Evolutionary conservation across 1,140 invertebrate genomes (phyloP), one percentile per base, ranked within the genome.

Genomic region (Cecropterus lyciades): DNA sequence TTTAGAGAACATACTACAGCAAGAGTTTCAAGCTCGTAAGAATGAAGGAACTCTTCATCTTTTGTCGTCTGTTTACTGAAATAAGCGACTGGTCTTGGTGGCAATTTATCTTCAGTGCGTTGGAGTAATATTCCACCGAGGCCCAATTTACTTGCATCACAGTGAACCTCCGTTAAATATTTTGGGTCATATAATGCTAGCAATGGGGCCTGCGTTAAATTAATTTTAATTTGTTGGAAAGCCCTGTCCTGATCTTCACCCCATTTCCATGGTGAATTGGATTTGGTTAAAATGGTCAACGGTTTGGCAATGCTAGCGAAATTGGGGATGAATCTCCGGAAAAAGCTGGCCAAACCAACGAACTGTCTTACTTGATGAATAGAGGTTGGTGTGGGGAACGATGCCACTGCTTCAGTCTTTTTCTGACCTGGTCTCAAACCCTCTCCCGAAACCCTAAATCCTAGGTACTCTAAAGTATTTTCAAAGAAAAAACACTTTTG

Each of bases 31-130:
- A 57, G n/a, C 11, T 57, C 55, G 11, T 42, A 57, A 0, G 30
- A 40, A 15, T 72, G 46, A 4, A 48, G 11, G 17, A 46, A 46
- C 14, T 46, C 45, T 75, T 94, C 93, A 13, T 67, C 65, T 27
- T 57, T 67, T 46, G 15, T 42, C 9, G 73, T 75, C 16, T 68
- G 62, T 1, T 67, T 42, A 57, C 70, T 75, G 37, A 65, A 75
- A 52, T 70, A 75, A 11, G 52, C 33, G 1, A 75, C 65, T 7
- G 73, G 73, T n/a, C 59, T 52, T 14, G 16, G 16, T 3, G 15
- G 6, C 5, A 15, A 16, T 46, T 46, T 46, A 16, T 46, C 45
- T 16, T 46, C 45, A 9, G 45, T 9, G 8, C 16, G 14, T 46
- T 46, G 45, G 3, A 46, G 16, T 46, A 46, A 46, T 16, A 46